phyloP scores from a whole-genome alignment of 2,888 invertebrate species.

The Chironomus tentans region DNA sequence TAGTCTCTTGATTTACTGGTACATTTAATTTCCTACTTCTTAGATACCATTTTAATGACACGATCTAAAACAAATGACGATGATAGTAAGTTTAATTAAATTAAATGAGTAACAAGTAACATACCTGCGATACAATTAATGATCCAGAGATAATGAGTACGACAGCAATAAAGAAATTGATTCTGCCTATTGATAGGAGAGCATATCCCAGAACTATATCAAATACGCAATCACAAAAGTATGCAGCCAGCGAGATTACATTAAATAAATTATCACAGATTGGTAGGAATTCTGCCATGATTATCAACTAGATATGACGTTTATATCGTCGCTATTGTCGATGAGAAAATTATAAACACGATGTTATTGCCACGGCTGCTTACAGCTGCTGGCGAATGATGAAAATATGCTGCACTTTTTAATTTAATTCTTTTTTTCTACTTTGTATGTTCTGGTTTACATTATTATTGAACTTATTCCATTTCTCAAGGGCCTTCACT shows the following conservation, averaged over 20 bases:
- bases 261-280: constrained; percentile 87
- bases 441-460: constrained; percentile 13
- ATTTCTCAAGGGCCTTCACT: constrained; percentile 8
- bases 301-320: constrained; percentile 7
- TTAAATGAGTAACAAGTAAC: not conserved
- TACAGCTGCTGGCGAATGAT: not conserved
- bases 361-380: not conserved
- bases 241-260: constrained; percentile 79
- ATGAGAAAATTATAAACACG: not conserved
- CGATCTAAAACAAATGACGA: constrained; percentile 41
- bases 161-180: constrained; percentile 57
- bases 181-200: constrained; percentile 60
- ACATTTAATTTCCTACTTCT: constrained; percentile 32
- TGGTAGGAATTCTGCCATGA: constrained; percentile 75
- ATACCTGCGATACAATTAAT: constrained; percentile 59
- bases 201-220: constrained; percentile 80
- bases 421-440: not conserved
- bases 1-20: constrained; percentile 35
- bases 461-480: not conserved
- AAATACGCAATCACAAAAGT: constrained; percentile 86
- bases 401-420: not conserved
- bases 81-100: not conserved
- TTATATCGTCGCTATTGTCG: no score
- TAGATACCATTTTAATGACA: constrained; percentile 68
- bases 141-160: constrained; percentile 63